Evolutionary conservation across 2,888 invertebrate genomes (phyloP).

Genomic region (Busseola fusca): DNA sequence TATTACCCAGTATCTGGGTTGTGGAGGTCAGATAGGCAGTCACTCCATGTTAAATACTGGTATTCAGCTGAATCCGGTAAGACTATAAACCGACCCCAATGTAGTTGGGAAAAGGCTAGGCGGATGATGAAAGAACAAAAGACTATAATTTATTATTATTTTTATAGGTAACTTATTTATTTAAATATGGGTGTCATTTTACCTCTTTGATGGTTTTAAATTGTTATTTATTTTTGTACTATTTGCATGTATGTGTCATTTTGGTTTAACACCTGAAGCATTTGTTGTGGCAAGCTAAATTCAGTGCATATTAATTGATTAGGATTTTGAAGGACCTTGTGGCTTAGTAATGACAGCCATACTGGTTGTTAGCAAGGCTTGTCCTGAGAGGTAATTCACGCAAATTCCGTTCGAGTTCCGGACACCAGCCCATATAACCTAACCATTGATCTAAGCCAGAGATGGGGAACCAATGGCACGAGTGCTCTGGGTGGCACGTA

Average conservation of each 20-base stretch:
- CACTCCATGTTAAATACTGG: too few relatives aligned
- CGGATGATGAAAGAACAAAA: neutral
- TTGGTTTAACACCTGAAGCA: slow-evolving; percentile 1
- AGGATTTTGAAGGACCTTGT: neutral
- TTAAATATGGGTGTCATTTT: slow-evolving; percentile 47
- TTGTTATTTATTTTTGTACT: slow-evolving; percentile 9
- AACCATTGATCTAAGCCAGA: neutral
- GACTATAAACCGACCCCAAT: too few relatives aligned
- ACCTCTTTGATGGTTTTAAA: slow-evolving; percentile 27
- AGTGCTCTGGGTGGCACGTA: too few relatives aligned
- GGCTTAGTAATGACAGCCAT: neutral
- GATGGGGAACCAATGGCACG: too few relatives aligned
- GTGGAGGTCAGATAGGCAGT: too few relatives aligned
- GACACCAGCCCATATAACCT: too few relatives aligned
- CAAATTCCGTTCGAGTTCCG: too few relatives aligned
- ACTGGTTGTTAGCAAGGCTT: neutral
- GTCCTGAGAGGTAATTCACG: neutral
- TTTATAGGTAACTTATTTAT: neutral
- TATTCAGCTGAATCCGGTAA: too few relatives aligned
- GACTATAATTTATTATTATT: neutral
- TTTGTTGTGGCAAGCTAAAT: neutral
- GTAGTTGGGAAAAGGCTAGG: too few relatives aligned
- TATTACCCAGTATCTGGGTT: too few relatives aligned
- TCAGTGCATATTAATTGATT: neutral
- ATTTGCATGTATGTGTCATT: slow-evolving; percentile 37